These are phyloP conservation scores for Amphiura filiformis DNA, from an alignment of 35 echinoderm and acorn worm genomes.

Conservation along the genomic window DNA sequence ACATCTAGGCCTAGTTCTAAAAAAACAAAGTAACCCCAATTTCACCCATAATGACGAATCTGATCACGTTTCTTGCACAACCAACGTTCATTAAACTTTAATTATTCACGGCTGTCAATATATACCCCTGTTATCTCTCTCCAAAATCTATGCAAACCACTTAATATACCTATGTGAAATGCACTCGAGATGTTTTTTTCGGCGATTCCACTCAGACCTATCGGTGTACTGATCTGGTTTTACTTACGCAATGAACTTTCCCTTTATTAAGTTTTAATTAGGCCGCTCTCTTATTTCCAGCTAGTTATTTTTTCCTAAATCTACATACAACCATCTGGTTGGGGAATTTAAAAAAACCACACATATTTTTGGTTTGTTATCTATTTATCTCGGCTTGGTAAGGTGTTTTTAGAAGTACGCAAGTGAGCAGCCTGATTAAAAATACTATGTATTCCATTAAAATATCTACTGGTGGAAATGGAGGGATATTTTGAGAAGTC, in stretches of 20 bases:
- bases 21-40: too few species aligned
- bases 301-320: background rate
- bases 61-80: background rate
- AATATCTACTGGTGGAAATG: background rate
- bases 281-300: background rate
- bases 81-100: background rate
- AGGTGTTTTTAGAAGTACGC: too few species aligned
- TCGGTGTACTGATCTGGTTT: background rate
- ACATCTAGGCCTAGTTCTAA: too few species aligned
- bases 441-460: background rate
- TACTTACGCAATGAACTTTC: background rate
- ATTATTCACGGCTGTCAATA: background rate
- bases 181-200: background rate
- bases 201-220: background rate
- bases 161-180: background rate
- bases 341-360: background rate
- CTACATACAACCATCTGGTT: background rate
- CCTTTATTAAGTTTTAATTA: slow-evolving; percentile 2
- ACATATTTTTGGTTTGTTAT: background rate
- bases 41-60: background rate
- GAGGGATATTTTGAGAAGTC: too few species aligned
- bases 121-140: background rate
- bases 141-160: background rate
- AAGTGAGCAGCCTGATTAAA: background rate
- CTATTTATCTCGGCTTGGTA: too few species aligned